Base-by-base conservation (phyloP, 2,797 vertebrate genomes). In the Xiphophorus birchmanni region DNA sequence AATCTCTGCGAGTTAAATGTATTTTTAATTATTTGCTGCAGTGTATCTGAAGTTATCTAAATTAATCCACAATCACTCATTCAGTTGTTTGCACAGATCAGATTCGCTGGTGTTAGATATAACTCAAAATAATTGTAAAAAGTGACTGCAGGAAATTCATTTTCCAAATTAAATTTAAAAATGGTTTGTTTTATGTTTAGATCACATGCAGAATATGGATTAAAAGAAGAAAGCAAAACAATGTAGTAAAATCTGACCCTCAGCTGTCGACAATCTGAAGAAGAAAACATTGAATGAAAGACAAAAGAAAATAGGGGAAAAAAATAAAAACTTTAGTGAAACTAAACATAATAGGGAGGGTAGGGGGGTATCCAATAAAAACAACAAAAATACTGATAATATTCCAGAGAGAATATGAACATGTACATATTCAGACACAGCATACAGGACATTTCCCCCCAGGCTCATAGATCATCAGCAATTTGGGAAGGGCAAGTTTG, bases 401-500 rank as follows among this genome's bases (percentile, higher is more conserved):
- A 60, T 32, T 29, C 81, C 21, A 74, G n/a, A 35, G 3, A 18
- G 26, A 77, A 48, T 35, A 37, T 48, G 35, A 56, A 78, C 35
- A 52, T 60, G 67, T 37, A 60, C 74, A 77, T 74, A 78, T 9
- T 10, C n/a, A 73, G 42, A 2, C 81, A 74, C 1, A 83, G 45
- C 77, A 82, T 73, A 85, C 60, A 88, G 90, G 92, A 91, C 82
- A 79, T 83, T 86, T 87, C 80, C 86, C 84, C 74, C 73, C 81
- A 76, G 82, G 91, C 80, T 92, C 79, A 82, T 84, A 78, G 80
- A 89, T 84, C 86, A 93, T 89, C 87, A 84, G 77, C 82, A 89
- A 75, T 86, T 85, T 85, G 76, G 78, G 86, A 88, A 79, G 76
- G 73, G 86, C 82, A 92, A 82, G 89, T 93, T 94, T 94, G 92